Evolutionary conservation across 1,140 invertebrate species (phyloP).

Genomic region (Drosophila parvula): DNA sequence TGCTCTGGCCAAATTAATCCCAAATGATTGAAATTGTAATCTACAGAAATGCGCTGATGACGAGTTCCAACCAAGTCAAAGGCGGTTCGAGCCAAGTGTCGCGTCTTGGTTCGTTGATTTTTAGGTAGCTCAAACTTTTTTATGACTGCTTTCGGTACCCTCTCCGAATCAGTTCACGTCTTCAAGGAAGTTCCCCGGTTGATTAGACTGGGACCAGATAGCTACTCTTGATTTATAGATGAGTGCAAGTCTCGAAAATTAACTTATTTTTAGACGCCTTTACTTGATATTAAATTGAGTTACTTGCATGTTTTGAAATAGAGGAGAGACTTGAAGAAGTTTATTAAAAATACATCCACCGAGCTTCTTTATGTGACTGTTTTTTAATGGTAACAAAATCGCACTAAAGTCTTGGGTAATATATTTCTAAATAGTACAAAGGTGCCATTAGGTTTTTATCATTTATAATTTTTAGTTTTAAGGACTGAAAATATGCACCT

Average conservation of each 20-base stretch:
- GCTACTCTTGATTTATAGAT: conserved; percentile 5
- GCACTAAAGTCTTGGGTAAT: neutral
- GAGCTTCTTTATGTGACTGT: no score
- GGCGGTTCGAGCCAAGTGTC: conserved; percentile 21
- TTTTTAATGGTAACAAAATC: neutral
- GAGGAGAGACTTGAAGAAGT: neutral
- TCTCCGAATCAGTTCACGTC: neutral
- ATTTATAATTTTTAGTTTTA: neutral
- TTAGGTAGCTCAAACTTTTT: conserved; percentile 47
- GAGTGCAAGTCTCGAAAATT: neutral
- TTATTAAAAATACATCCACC: neutral
- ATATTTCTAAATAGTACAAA: neutral
- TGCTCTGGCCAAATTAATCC: conserved; percentile 74
- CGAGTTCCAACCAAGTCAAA: conserved; percentile 53
- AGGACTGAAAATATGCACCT: no score
- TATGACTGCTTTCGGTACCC: conserved; percentile 17
- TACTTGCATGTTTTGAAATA: neutral
- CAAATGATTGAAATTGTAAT: conserved; percentile 81
- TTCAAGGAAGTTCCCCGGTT: neutral
- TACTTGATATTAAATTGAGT: neutral
- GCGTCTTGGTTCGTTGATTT: conserved; percentile 60
- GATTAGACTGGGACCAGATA: neutral
- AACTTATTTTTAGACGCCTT: neutral
- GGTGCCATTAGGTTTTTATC: no score
- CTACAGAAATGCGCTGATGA: conserved; percentile 61